These are phyloP conservation scores for Dolichotis patagonum DNA, from an alignment of 2,113 vertebrate species.

Conservation along the genomic window DNA sequence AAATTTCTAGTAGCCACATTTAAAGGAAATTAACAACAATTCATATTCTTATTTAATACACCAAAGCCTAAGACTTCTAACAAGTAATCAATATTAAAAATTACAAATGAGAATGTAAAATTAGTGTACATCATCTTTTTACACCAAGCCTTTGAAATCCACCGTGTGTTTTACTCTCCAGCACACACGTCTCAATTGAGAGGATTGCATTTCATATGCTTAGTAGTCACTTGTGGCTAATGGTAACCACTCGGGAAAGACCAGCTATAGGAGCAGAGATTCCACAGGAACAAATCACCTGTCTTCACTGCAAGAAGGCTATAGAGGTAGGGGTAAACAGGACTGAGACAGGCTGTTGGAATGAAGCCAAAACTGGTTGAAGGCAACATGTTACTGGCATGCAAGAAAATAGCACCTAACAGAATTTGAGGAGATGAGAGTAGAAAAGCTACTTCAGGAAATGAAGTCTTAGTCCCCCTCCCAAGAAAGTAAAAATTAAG, in stretches of 20 bases:
- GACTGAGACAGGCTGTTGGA: background rate
- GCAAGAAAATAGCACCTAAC: background rate
- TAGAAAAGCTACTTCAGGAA: background rate
- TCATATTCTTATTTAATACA: constrained; percentile 22
- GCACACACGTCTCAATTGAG: background rate
- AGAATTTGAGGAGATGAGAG: background rate
- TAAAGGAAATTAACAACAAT: background rate
- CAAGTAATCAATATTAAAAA: background rate
- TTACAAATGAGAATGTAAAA: constrained; percentile 9
- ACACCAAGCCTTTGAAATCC: background rate
- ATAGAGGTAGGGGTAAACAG: background rate
- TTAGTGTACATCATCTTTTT: background rate
- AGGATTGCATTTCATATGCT: background rate
- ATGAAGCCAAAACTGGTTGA: background rate
- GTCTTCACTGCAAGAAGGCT: background rate
- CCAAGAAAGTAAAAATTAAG: background rate
- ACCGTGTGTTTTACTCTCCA: background rate
- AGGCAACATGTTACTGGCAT: background rate
- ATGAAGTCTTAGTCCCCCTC: background rate
- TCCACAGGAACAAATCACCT: background rate
- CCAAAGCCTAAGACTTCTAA: background rate
- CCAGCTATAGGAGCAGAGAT: background rate
- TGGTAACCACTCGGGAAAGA: background rate
- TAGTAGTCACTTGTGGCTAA: background rate
- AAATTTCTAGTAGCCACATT: background rate